Conservation (phyloP, 53 echinoderm and acorn worm genomes). For the Paelopatides confundens region DNA sequence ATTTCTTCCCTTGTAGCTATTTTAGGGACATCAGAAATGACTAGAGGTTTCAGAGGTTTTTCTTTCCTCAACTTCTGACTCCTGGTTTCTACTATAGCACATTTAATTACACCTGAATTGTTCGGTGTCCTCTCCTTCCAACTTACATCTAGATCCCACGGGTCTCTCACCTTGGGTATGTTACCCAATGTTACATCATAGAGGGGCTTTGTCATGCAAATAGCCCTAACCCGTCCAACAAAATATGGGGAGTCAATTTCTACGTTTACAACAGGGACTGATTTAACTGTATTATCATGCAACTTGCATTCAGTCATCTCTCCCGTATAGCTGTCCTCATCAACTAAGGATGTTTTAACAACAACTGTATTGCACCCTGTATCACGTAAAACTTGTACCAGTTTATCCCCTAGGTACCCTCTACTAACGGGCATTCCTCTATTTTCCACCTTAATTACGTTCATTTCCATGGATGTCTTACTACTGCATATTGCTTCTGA, state of each 20-base stretch:
- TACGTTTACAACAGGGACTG: background rate
- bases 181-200: constrained; percentile 15
- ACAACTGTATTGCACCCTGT: constrained; percentile 29
- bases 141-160: constrained; percentile 8
- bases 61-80: background rate
- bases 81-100: background rate
- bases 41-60: too few species aligned
- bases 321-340: background rate
- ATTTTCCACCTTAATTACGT: too few species aligned
- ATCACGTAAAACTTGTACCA: constrained; percentile 16
- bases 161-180: constrained; percentile 7
- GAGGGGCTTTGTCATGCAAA: constrained; percentile 14
- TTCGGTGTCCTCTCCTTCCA: background rate
- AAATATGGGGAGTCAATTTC: too few species aligned
- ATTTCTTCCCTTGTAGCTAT: too few species aligned
- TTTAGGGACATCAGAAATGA: too few species aligned
- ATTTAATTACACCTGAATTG: background rate
- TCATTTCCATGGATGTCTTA: too few species aligned
- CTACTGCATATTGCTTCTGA: too few species aligned
- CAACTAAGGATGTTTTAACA: background rate
- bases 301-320: background rate
- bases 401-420: background rate
- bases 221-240: background rate
- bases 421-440: constrained; percentile 22
- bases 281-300: background rate